phyloP scores from a whole-genome alignment of 2,888 invertebrate species.

The Euphydryas editha region DNA sequence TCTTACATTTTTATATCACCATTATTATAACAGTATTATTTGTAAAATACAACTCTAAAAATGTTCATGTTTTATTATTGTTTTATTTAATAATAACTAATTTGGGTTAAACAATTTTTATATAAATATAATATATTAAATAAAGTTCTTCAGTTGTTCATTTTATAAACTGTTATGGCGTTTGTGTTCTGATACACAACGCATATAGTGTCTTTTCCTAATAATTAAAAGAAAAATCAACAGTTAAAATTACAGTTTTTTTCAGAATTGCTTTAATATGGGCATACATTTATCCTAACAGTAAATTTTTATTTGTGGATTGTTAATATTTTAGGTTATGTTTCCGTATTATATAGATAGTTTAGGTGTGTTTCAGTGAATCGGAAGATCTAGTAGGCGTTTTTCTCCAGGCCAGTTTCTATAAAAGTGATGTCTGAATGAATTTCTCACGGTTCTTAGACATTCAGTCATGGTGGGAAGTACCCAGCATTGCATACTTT shows the following conservation, averaged over 20 bases:
- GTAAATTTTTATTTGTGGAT: slow-evolving; percentile 45
- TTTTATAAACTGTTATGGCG: slow-evolving; percentile 78
- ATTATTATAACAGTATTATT: neutral
- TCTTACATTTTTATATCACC: slow-evolving; percentile 39
- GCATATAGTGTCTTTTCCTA: slow-evolving; percentile 65
- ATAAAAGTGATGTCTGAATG: slow-evolving; percentile 77
- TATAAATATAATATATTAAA: neutral
- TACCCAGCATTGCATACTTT: slow-evolving; percentile 99
- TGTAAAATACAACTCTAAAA: neutral
- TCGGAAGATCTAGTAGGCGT: slow-evolving; percentile 63
- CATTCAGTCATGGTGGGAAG: slow-evolving; percentile 99
- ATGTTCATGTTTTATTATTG: neutral
- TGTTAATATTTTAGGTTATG: slow-evolving; percentile 74
- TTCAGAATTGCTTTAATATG: slow-evolving; percentile 42
- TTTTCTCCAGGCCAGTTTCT: slow-evolving; percentile 60
- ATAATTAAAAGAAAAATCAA: slow-evolving; percentile 45
- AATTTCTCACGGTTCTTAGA: slow-evolving; percentile 87
- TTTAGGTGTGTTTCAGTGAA: slow-evolving; percentile 85
- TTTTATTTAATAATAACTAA: neutral
- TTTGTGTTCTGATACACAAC: slow-evolving; percentile 79
- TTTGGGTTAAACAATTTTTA: neutral
- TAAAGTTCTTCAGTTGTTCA: slow-evolving; percentile 46
- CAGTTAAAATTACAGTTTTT: slow-evolving; percentile 42
- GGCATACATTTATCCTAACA: slow-evolving; percentile 39
- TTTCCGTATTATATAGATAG: slow-evolving; percentile 88